A percentile compares a stretch with the other conserved stretches of the same genome.
phyloP scores from a whole-genome alignment of 30 jellyfish, hydroid and myxozoan genomes.

The Clytia hemisphaerica region DNA sequence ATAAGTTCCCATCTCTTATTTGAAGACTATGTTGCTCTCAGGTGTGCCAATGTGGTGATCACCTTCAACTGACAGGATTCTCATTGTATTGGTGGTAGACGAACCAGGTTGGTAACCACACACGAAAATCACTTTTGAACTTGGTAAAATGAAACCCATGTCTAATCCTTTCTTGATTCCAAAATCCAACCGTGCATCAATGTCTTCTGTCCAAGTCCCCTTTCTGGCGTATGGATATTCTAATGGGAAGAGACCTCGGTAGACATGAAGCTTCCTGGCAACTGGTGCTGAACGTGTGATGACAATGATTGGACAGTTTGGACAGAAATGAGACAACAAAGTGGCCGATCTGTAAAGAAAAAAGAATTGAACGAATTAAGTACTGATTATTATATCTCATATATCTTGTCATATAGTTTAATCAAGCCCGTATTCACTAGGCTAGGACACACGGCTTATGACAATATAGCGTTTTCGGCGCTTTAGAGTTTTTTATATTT shows the following conservation, averaged over 20 bases:
- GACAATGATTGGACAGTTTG: slow-evolving; percentile 87
- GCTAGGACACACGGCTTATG: no score
- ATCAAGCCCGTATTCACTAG: no score
- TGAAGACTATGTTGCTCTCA: no score
- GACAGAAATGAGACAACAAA: slow-evolving; percentile 71
- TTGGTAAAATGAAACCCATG: slow-evolving; percentile 78
- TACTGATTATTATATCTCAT: not conserved
- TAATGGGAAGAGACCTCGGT: slow-evolving; percentile 90
- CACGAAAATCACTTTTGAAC: slow-evolving; percentile 81
- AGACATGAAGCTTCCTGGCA: slow-evolving; percentile 77
- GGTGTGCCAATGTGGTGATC: slow-evolving; percentile 74
- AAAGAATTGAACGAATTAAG: not conserved
- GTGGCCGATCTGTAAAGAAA: slow-evolving; percentile 71
- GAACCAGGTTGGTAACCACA: slow-evolving; percentile 97
- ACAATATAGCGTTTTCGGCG: no score
- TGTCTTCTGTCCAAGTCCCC: slow-evolving; percentile 87
- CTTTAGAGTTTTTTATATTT: no score
- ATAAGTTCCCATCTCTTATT: no score
- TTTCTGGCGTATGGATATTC: slow-evolving; percentile 60
- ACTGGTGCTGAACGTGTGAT: slow-evolving; percentile 57
- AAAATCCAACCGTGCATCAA: slow-evolving; percentile 76
- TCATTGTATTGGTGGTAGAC: slow-evolving; percentile 77
- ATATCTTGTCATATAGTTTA: no score
- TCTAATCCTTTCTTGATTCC: slow-evolving; percentile 77
- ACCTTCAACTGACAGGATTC: slow-evolving; percentile 73